A percentile compares a stretch with the other conserved stretches of the same genome.
phyloP scores from a whole-genome alignment of 2,113 vertebrate genomes.

The Cyanoderma ruficeps region DNA sequence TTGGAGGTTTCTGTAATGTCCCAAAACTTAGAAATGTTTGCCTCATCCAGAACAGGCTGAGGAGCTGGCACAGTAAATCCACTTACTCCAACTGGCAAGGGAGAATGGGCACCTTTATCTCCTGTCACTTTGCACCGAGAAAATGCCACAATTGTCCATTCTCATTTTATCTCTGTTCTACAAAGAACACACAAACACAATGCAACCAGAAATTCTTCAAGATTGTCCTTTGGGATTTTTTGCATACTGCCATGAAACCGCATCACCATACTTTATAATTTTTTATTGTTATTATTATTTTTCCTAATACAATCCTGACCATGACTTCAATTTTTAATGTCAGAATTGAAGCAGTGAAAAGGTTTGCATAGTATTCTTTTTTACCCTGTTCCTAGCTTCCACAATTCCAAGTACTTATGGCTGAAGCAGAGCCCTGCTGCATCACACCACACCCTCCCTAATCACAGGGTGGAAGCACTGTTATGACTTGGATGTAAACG shows the following conservation, averaged over 20 bases:
- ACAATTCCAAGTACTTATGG: slow-evolving; percentile 26
- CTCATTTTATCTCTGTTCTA: background rate
- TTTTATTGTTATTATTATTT: background rate
- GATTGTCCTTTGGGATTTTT: background rate
- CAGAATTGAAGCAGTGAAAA: slow-evolving; percentile 51
- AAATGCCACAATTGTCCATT: background rate
- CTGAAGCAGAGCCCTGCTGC: slow-evolving; percentile 37
- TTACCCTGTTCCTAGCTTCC: slow-evolving; percentile 42
- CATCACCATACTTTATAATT: background rate
- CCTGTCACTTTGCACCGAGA: background rate
- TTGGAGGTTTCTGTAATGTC: background rate
- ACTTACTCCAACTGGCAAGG: background rate
- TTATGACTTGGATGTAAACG: slow-evolving; percentile 30
- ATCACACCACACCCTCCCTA: slow-evolving; percentile 61
- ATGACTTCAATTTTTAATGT: slow-evolving; percentile 29
- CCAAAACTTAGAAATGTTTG: background rate
- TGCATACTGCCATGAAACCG: background rate
- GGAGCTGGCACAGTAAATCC: background rate
- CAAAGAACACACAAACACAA: background rate
- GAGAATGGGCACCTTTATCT: background rate
- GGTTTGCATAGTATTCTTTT: background rate
- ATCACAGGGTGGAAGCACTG: slow-evolving; percentile 70
- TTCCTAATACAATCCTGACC: background rate
- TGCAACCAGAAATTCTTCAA: background rate
- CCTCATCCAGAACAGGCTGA: background rate